Conservation (phyloP, 2,888 invertebrate species). For the Mimas tiliae region DNA sequence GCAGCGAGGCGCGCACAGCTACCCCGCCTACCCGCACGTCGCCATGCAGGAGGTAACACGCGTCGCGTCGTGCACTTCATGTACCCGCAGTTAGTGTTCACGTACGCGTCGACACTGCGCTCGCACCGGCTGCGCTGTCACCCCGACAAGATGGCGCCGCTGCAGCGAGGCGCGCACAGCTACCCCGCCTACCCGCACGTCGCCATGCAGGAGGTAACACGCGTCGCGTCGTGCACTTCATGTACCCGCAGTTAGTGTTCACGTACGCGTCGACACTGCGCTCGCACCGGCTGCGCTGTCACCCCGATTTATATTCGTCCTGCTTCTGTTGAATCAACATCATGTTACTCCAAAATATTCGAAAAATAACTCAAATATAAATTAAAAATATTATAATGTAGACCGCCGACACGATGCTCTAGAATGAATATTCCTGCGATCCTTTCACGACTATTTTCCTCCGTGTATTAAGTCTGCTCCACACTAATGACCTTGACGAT, state of each 20-base stretch:
- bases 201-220: conserved; percentile 3
- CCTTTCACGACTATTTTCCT: too few relatives aligned
- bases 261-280: too few relatives aligned
- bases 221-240: background rate
- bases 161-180: conserved; percentile 39
- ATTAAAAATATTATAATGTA: conserved; percentile 51
- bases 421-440: too few relatives aligned
- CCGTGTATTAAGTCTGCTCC: too few relatives aligned
- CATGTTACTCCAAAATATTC: too few relatives aligned
- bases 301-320: too few relatives aligned
- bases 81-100: conserved; percentile 57
- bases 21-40: conserved; percentile 41
- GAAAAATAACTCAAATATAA: too few relatives aligned
- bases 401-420: conserved; percentile 73
- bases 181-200: conserved; percentile 42
- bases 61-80: background rate
- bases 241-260: conserved; percentile 56
- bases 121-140: conserved; percentile 80
- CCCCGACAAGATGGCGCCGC: conserved; percentile 75
- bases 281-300: conserved; percentile 79
- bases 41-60: conserved; percentile 1
- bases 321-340: too few relatives aligned
- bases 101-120: too few relatives aligned
- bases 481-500: too few relatives aligned
- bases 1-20: conserved; percentile 41